Evolutionary conservation across 2,888 invertebrate species (phyloP).

Genomic region (Limenitis camilla): DNA sequence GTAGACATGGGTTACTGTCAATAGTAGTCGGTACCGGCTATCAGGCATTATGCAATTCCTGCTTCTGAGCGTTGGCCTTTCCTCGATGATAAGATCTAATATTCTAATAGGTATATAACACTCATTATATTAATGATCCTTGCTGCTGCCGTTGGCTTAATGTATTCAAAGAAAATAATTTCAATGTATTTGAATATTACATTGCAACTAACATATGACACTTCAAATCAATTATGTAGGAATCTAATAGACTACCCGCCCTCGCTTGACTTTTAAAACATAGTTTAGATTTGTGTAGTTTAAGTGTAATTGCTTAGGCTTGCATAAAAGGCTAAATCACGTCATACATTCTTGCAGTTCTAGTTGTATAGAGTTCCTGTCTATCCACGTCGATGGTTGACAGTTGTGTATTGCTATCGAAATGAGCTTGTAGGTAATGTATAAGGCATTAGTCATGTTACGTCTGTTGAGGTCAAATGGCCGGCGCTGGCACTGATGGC

Average conservation of each 20-base stretch:
- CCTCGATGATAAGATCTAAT: conserved; percentile 46
- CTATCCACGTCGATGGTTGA: conserved; percentile 16
- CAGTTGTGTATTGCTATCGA: conserved; percentile 19
- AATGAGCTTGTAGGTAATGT: conserved; percentile 34
- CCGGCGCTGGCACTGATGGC: conserved; percentile 37
- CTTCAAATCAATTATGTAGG: too few relatives aligned
- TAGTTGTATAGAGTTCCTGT: conserved; percentile 4
- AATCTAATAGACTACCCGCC: too few relatives aligned
- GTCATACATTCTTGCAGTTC: not conserved
- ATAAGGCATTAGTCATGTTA: conserved; percentile 50
- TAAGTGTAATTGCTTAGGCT: not conserved
- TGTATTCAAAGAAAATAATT: not conserved
- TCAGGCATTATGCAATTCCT: conserved; percentile 45
- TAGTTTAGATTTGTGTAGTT: not conserved
- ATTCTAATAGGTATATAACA: conserved; percentile 32
- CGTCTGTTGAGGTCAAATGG: conserved; percentile 42
- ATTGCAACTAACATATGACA: not conserved
- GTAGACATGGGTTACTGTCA: conserved; percentile 45
- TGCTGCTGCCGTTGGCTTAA: not conserved
- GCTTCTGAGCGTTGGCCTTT: conserved; percentile 43
- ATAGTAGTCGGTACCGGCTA: conserved; percentile 29
- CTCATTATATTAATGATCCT: conserved; percentile 22
- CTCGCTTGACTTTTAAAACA: too few relatives aligned
- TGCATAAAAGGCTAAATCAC: not conserved
- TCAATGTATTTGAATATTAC: not conserved